These are phyloP conservation scores for Drosophila pruinosa DNA, from an alignment of 1,140 invertebrate genomes.

Conservation along the genomic window DNA sequence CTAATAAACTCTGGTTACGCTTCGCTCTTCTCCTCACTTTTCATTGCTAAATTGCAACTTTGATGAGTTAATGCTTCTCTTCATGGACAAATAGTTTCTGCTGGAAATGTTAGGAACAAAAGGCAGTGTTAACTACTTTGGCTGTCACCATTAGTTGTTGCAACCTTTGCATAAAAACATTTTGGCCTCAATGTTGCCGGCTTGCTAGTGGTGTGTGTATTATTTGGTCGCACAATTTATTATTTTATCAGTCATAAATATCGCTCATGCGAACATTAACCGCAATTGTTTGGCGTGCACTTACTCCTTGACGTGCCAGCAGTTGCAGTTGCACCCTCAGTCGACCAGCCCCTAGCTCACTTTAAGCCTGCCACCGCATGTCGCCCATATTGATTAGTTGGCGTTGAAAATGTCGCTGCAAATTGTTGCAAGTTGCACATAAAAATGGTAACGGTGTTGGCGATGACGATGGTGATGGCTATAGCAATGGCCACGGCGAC, in stretches of 20 bases:
- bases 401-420: constrained; percentile 72
- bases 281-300: constrained; percentile 76
- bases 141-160: constrained; percentile 9
- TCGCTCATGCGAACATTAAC: constrained; percentile 71
- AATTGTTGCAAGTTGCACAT: constrained; percentile 69
- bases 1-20: too few relatives aligned
- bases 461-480: too few relatives aligned
- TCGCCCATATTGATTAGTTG: constrained; percentile 75
- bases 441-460: too few relatives aligned
- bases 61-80: neutral
- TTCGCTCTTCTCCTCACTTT: too few relatives aligned
- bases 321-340: constrained; percentile 2
- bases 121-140: neutral
- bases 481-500: too few relatives aligned
- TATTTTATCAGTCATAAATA: constrained; percentile 79
- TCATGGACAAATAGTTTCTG: neutral
- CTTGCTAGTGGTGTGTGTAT: constrained; percentile 2
- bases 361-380: constrained; percentile 25
- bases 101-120: neutral
- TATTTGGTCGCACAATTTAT: constrained; percentile 45
- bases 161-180: constrained; percentile 23
- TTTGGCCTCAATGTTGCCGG: constrained; percentile 18
- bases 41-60: neutral
- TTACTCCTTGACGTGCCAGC: constrained; percentile 54
- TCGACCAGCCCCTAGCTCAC: neutral